Percentiles rank a stretch among this genome's conserved stretches.
These are phyloP conservation scores for Epinotia bilunana DNA, from an alignment of 2,888 invertebrate species.

Conservation along the genomic window DNA sequence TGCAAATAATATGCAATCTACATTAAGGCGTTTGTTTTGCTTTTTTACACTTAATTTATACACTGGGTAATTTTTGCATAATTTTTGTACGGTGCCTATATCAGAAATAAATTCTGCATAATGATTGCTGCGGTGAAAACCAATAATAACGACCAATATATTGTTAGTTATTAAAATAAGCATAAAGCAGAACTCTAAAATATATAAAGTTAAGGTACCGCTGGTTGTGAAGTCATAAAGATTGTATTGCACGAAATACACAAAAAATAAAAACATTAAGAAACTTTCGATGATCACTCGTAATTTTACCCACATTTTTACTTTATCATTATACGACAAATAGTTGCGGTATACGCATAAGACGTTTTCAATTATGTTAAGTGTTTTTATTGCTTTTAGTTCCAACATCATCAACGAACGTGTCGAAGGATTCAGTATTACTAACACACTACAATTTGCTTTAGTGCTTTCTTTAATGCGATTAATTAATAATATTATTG, in stretches of 20 bases:
- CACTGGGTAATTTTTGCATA: not conserved
- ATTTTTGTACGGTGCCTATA: not conserved
- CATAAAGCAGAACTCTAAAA: not conserved
- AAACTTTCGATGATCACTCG: not conserved
- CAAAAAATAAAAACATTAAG: not conserved
- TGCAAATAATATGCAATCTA: not conserved
- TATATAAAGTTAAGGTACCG: too few relatives aligned
- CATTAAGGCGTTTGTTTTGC: not conserved
- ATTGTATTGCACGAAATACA: not conserved
- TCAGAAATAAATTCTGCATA: not conserved
- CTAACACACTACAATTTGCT: slow-evolving; percentile 1
- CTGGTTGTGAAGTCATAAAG: not conserved
- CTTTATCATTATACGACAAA: not conserved
- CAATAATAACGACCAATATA: not conserved
- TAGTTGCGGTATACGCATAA: slow-evolving; percentile 17
- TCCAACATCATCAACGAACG: slow-evolving; percentile 3
- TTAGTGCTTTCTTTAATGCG: not conserved
- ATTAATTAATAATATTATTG: not conserved
- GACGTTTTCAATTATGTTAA: slow-evolving; percentile 23
- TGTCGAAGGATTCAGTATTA: not conserved
- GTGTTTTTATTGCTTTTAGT: slow-evolving; percentile 7
- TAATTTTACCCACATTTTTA: not conserved
- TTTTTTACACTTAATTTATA: not conserved
- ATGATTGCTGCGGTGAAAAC: not conserved
- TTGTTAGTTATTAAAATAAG: not conserved